phyloP scores from a whole-genome alignment of 2,888 invertebrate genomes.

The Ypsolopha scabrella region DNA sequence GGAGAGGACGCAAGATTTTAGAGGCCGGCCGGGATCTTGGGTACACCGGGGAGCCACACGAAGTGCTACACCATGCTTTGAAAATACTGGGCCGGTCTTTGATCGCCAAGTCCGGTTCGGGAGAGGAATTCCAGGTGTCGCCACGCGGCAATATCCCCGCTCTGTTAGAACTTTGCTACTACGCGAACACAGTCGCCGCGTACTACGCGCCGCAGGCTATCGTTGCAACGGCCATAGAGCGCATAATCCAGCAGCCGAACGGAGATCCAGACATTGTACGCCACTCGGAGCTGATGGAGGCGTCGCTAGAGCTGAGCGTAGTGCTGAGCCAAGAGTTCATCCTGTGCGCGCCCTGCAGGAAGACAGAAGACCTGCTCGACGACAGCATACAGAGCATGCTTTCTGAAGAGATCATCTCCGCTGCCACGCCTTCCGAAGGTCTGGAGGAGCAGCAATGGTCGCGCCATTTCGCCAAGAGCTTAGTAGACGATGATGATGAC shows the following conservation, averaged over 20 bases:
- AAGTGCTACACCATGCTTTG: conserved; percentile 22
- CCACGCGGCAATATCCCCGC: conserved; percentile 80
- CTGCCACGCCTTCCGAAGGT: conserved; percentile 9
- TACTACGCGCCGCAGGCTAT: conserved; percentile 88
- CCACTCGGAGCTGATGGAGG: conserved; percentile 73
- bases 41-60: too few species aligned
- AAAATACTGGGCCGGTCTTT: conserved; percentile 83
- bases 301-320: conserved; percentile 79
- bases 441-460: conserved; percentile 68
- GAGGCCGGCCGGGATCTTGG: too few species aligned
- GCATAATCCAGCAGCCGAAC: conserved; percentile 26
- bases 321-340: conserved; percentile 91
- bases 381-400: conserved; percentile 74
- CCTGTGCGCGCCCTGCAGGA: conserved; percentile 86
- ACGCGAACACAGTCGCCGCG: conserved; percentile 84
- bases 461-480: conserved; percentile 50
- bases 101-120: conserved; percentile 72
- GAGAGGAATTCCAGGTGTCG: conserved; percentile 66
- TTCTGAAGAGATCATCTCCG: conserved; percentile 49
- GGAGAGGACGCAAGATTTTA: too few species aligned
- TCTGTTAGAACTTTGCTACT: conserved; percentile 89
- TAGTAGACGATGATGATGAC: conserved; percentile 41
- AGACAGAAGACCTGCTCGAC: conserved; percentile 70
- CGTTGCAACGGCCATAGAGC: conserved; percentile 76
- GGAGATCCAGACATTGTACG: conserved; percentile 31